Base-by-base conservation (phyloP, 2,797 vertebrate genomes). In the Anabas testudineus region DNA sequence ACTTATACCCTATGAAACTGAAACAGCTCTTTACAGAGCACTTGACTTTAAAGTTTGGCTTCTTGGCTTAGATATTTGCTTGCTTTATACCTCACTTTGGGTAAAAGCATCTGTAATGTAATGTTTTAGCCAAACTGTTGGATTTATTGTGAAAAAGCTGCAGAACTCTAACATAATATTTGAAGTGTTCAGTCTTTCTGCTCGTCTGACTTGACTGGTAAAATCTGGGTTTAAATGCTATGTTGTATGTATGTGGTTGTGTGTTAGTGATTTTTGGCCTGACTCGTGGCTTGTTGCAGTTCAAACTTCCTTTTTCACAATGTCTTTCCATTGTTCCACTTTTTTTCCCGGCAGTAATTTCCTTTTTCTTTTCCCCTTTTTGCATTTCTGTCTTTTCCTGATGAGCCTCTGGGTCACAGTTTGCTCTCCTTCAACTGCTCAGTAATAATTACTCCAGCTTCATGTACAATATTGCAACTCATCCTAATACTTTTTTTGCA, bases 281-380 rank as follows among this genome's bases (percentile, higher is more conserved):
- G 67, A 63, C 75, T 80, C 36, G 45, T 71, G 82, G 80, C 75
- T 77, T 41, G 58, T 76, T 87, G 65, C 81, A 69, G 74, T 86
- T 86, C 55, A 82, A 61, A 82, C 84, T 72, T 90, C 83, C 80
- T 71, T 54, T 61, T 88, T 75, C 69, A 59, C 30, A 68, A 66
- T 41, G 66, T 88, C 74, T 87, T 80, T 87, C 88, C 75, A 83
- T 89, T 91, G 88, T 92, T 89, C 68, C 64, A 26, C 52, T 71
- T 73, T 61, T 65, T 76, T 68, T 14, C 65, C 74, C 62, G 37
- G 24, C 76, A 61, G 56, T 79, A 60, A 86, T 90, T 91, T 90
- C 86, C 84, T 90, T 80, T 89, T 77, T 73, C 64, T 82, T 83
- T 88, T 81, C 78, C 74, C 51, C 49, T 69, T 67, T 81, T 84